Evolutionary conservation across 2,113 vertebrate species (phyloP).

Genomic region (Sclerurus mexicanus): DNA sequence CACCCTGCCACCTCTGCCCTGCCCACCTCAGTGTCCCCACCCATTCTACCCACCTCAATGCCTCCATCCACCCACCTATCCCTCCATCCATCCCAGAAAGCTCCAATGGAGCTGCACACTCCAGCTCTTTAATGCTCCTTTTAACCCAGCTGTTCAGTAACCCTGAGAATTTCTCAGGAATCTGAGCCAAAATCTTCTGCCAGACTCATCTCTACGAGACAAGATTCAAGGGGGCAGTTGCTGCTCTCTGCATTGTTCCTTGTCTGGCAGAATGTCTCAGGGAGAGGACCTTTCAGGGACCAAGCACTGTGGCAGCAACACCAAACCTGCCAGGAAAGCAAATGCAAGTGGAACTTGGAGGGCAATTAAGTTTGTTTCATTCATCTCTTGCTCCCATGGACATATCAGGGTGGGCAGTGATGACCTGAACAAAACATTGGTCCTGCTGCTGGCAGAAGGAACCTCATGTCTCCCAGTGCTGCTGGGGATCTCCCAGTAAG

Average conservation of each 20-base stretch:
- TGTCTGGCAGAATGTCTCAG: not conserved
- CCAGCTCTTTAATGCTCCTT: too few relatives aligned
- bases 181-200: not conserved
- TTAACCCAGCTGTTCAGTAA: not conserved
- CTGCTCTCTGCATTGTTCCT: not conserved
- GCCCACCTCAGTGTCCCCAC: too few relatives aligned
- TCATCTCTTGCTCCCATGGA: not conserved
- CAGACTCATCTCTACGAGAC: not conserved
- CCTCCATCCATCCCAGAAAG: not conserved
- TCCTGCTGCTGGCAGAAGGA: not conserved
- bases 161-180: not conserved
- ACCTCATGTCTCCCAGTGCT: fast-evolving
- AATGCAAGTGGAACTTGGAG: not conserved
- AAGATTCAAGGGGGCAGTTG: not conserved
- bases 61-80: not conserved
- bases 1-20: not conserved
- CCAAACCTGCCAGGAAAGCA: not conserved
- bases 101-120: not conserved
- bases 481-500: too few relatives aligned
- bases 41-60: fast-evolving
- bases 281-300: not conserved
- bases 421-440: not conserved
- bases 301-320: fast-evolving
- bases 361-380: not conserved
- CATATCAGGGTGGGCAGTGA: not conserved